phyloP scores from a whole-genome alignment of 2,888 invertebrate species.

The Pristionchus fissidentatus region DNA sequence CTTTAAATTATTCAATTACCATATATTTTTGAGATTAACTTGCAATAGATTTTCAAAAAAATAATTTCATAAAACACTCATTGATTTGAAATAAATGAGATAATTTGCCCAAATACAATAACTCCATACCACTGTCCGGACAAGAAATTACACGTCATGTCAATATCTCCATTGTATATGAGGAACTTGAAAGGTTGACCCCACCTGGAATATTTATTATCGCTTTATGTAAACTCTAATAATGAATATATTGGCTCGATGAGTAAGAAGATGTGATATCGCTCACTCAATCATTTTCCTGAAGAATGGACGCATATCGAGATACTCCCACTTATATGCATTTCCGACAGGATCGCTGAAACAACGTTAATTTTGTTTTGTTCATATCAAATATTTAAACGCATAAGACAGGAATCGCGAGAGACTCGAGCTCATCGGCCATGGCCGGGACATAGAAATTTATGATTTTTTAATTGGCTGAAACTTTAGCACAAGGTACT shows the following conservation, averaged over 20 bases:
- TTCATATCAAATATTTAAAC: neutral
- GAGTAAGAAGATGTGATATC: neutral
- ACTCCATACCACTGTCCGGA: slow-evolving; percentile 59
- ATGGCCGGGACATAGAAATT: no score
- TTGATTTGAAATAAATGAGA: neutral
- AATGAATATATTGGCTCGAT: no score
- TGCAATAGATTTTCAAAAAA: neutral
- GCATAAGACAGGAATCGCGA: no score
- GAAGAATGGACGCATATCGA: slow-evolving; percentile 47
- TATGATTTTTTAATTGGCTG: no score
- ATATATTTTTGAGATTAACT: neutral
- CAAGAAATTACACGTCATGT: slow-evolving; percentile 61
- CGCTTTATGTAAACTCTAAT: neutral
- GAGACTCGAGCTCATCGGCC: no score
- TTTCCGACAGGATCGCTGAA: neutral
- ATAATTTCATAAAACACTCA: neutral
- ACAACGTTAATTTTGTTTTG: neutral
- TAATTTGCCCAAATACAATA: neutral
- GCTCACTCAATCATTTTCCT: slow-evolving; percentile 47
- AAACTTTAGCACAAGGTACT: no score
- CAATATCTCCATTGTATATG: slow-evolving; percentile 62
- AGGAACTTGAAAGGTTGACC: slow-evolving; percentile 55
- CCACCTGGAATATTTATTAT: neutral
- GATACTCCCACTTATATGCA: slow-evolving; percentile 38
- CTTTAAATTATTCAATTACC: neutral